Base-by-base conservation (phyloP, 2,888 invertebrate species). In the Ennomos erosarius region DNA sequence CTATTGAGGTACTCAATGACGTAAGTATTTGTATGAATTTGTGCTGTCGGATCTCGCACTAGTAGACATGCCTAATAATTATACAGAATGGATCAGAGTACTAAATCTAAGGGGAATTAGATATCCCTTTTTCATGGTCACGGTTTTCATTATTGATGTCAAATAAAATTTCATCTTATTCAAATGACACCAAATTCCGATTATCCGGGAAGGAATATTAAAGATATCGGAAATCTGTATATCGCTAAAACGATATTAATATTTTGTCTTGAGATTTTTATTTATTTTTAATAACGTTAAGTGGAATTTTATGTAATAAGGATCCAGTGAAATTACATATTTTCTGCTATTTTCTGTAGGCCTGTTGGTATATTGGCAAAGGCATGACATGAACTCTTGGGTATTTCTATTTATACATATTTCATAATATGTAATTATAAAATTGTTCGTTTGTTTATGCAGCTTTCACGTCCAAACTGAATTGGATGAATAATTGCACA, bases 191-290 rank as follows among this genome's bases (percentile, higher is more conserved):
- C 34, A 35, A 59, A 53, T 36, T 36, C 35, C 58, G 44, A 59
- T 59, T 53, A 53, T 9, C 9, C 38, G 12, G 12, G 13, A 11
- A 49, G 44, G 26, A 53, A 35, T 53, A 53, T 49, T 44, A 49
- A 53, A 38, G 50, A 55, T 55, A 55, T 59, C 42, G 54, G 34
- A 59, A 59, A 49, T 54, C 50, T 44, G 50, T 40, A 46, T 33
- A 59, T 55, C 10, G 6, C 26, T 16, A 36, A 35, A 48, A 37
- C 50, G 43, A 38, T n/a, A n/a, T n/a, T 16, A 16, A 42, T 33
- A 43, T 45, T 46, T 54, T 50, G 40, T 42, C 54, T 46, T 37
- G 50, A 42, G 45, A 16, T 50, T 42, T 48, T 26, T 36, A 33
- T 53, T 33, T 44, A 48, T 42, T 51, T 59, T 55, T 55, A 51